Base-by-base conservation (phyloP, 2,888 invertebrate species). In the Caenorhabditis doughertyi region DNA sequence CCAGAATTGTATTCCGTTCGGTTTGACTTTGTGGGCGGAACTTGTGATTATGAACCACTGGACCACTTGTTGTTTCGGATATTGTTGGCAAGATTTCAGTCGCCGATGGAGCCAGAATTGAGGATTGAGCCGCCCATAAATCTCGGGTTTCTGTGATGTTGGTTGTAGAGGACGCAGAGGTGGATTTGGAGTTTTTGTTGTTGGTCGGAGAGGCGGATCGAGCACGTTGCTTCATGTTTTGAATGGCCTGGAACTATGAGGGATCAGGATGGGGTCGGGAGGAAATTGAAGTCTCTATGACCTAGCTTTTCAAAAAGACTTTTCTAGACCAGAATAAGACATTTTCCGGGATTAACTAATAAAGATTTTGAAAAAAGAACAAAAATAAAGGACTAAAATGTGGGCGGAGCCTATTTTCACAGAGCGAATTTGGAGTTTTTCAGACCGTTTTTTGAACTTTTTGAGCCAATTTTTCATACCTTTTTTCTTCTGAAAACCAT, bases 1-100 rank as follows among this genome's bases (percentile, higher is more conserved):
- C 84, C n/a, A 87, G 70, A 53, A 87, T 81, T 3, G 76, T 79
- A 23, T 64, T 73, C 9, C 85, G 29, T 62, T 87, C 87, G 8
- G 79, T 74, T 16, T 32, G 56, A 18, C 70, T 87, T 58, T 87
- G 87, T 2, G 81, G 67, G 9, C 87, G 60, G 79, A 87, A 87
- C 47, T 72, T 77, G 68, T 67, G 51, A 0, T 16, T 23, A 8
- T 60, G 60, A n/a, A 16, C 42, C 18, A 39, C 35, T 1, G 60
- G 39, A 4, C n/a, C n/a, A n/a, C n/a, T n/a, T n/a, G 32, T 21
- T 13, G 42, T 27, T 49, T 53, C 65, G 16, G 39, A 27, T 29
- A 56, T 56, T 9, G 53, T 51, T 2, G 51, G 18, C 8, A 42
- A 51, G 7, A 11, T 7, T n/a, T 62, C 51, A 23, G 32, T 3